Evolutionary conservation across 2,113 vertebrate species (phyloP), one percentile per base, ranked within the genome.

Genomic region (Equus przewalskii): DNA sequence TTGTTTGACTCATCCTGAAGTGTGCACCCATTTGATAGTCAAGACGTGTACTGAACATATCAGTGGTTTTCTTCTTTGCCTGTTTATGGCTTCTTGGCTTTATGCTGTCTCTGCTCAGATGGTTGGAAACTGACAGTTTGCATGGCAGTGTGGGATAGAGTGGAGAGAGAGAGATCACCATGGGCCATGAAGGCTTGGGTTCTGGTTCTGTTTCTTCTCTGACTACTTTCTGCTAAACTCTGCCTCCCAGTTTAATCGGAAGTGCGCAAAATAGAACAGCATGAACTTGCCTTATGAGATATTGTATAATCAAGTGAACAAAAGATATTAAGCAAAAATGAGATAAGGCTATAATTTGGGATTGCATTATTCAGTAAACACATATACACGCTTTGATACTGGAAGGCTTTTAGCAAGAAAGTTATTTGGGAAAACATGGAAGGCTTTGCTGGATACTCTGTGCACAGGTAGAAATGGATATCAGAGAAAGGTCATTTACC

Each of bases 221-320:
- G 16, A 30, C 14, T 62, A 2, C 30, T 49, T 28, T 82, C 13
- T 51, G 36, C 3, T 51, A 60, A 82, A n/a, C 22, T 44, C 41
- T n/a, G 21, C 8, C 58, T 78, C 19, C 11, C 11, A 91, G 8
- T 1, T 75, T 78, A 65, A 15, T 6, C 21, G 36, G 3, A 90
- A 19, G 1, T 54, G 5, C 6, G 30, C 22, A 76, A 18, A 62
- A 30, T 5, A 22, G 16, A 72, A n/a, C 13, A 49, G 5, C 0
- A 4, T 13, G 9, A 69, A 24, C 11, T 76, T 56, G 21, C 14
- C 28, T 69, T 78, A 16, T 5, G 11, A 22, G 24, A 46, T 28
- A 41, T 3, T 58, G 8, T 30, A 44, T 87, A 78, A 58, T 72
- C 1, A 72, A 79, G 58, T 73, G 73, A n/a, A 83, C 2, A 49